phyloP scores from a whole-genome alignment of 2,888 invertebrate species.

The Spatulosminthurus flaviceps region DNA sequence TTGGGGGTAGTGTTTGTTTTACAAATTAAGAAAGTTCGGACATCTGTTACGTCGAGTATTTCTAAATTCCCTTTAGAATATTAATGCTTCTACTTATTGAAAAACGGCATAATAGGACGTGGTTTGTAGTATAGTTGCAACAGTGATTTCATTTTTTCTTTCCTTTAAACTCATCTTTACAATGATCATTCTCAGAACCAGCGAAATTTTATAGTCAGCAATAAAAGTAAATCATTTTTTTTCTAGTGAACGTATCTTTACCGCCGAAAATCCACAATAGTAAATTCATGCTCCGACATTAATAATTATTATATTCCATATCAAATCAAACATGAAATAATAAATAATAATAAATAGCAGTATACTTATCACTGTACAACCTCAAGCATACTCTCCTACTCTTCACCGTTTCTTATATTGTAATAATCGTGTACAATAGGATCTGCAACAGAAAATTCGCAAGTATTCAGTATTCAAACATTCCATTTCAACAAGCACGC shows the following conservation, averaged over 20 bases:
- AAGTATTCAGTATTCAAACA: neutral
- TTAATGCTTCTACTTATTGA: neutral
- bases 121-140: neutral
- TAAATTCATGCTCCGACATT: neutral
- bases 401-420: neutral
- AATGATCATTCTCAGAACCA: too few species aligned
- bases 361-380: constrained; percentile 9
- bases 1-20: neutral
- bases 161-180: neutral
- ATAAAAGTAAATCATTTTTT: too few species aligned
- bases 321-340: constrained; percentile 18
- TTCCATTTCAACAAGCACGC: neutral
- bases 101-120: neutral
- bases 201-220: too few species aligned
- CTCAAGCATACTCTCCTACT: neutral
- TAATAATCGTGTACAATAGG: neutral
- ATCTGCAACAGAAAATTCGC: neutral
- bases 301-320: too few species aligned
- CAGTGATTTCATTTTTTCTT: neutral
- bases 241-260: neutral
- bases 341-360: constrained; percentile 5
- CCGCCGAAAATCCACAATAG: neutral
- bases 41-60: neutral
- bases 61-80: neutral
- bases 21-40: neutral